Conservation (phyloP, 2,113 vertebrate genomes). For the Rhineura floridana region DNA sequence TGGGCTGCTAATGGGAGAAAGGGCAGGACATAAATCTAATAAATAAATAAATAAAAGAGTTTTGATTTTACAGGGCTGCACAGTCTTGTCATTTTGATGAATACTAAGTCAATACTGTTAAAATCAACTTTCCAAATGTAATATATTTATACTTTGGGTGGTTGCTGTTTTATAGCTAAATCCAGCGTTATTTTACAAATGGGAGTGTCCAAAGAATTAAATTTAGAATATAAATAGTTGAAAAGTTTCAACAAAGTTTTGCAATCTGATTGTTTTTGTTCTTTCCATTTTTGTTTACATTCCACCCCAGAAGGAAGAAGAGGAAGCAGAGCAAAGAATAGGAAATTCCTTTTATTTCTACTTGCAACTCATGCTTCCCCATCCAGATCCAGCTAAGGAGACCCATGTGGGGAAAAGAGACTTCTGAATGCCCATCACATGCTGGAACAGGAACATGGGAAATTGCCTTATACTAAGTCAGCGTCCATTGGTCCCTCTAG, state of each 20-base stretch:
- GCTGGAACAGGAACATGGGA: not conserved
- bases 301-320: not conserved
- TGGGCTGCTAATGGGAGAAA: too few species aligned
- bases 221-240: not conserved
- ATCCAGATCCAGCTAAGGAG: not conserved
- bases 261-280: not conserved
- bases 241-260: not conserved
- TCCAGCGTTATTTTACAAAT: not conserved
- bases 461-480: too few species aligned
- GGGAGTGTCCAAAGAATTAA: not conserved
- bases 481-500: too few species aligned
- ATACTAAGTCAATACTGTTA: not conserved
- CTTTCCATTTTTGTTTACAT: not conserved
- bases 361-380: not conserved
- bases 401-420: not conserved
- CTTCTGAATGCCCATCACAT: not conserved
- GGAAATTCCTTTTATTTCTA: not conserved
- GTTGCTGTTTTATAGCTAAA: not conserved
- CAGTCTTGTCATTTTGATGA: not conserved
- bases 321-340: not conserved
- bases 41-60: too few species aligned
- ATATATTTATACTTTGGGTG: not conserved
- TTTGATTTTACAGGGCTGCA: not conserved
- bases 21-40: too few species aligned
- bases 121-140: not conserved